phyloP scores from a whole-genome alignment of 2,888 invertebrate species.

The Dolichopus griseipennis region DNA sequence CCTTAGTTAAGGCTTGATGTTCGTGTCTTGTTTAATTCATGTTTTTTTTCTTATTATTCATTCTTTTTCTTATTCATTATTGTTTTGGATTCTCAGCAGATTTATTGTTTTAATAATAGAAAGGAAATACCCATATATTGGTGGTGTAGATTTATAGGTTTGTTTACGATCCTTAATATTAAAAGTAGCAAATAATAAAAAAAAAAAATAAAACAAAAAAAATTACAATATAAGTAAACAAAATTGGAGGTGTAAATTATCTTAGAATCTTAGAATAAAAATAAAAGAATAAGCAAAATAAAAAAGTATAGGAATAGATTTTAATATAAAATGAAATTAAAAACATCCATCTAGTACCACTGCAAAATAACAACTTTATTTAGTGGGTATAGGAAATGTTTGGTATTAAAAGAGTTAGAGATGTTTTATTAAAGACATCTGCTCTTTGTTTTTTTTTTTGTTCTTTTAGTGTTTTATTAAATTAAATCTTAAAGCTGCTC shows the following conservation, averaged over 20 bases:
- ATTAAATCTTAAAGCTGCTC: too few relatives aligned
- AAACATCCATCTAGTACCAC: too few relatives aligned
- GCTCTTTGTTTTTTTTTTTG: too few relatives aligned
- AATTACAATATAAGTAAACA: neutral
- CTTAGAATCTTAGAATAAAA: neutral
- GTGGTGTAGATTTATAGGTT: slow-evolving; percentile 1
- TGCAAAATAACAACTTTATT: too few relatives aligned
- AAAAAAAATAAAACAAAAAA: neutral
- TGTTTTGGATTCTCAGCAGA: slow-evolving; percentile 3
- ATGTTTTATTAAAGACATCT: too few relatives aligned
- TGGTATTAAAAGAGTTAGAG: too few relatives aligned
- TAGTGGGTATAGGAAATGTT: too few relatives aligned
- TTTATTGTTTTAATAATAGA: slow-evolving; percentile 6
- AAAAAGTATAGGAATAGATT: too few relatives aligned
- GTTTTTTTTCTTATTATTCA: neutral
- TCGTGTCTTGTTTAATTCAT: neutral
- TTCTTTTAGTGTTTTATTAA: too few relatives aligned
- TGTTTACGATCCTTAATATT: slow-evolving; percentile 1
- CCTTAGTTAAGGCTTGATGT: neutral
- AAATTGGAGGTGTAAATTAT: slow-evolving; percentile 3
- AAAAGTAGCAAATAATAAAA: neutral
- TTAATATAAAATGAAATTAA: too few relatives aligned
- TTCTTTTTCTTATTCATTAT: neutral
- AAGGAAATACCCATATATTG: slow-evolving; percentile 6
- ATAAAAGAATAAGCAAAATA: too few relatives aligned